Conservation (phyloP, 37 sponge, comb jelly and placozoan genomes). For the Agelas oroides region DNA sequence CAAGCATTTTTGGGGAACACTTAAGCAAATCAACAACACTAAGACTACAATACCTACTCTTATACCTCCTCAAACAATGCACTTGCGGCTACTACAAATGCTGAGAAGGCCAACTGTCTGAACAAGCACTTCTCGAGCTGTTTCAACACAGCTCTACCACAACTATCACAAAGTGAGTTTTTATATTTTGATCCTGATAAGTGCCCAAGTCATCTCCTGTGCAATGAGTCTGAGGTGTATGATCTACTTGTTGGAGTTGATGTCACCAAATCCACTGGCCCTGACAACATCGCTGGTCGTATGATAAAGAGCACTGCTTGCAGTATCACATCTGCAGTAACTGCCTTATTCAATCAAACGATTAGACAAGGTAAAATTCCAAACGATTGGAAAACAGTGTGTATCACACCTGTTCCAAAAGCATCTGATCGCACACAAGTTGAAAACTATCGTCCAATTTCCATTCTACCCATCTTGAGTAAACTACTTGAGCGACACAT, state of each 20-base stretch:
- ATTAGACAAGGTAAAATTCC: background rate
- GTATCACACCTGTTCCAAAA: slow-evolving; percentile 28
- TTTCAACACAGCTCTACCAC: no score
- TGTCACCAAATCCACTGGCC: background rate
- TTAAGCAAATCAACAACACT: no score
- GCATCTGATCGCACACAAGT: no score
- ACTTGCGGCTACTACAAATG: no score
- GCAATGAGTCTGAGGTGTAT: background rate
- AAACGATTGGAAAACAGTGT: background rate
- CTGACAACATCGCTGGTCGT: background rate
- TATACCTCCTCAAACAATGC: no score
- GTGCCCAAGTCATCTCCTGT: slow-evolving; percentile 12
- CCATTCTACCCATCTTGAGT: slow-evolving; percentile 15
- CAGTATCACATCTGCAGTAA: background rate
- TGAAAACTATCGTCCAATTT: slow-evolving; percentile 39
- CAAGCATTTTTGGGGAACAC: no score
- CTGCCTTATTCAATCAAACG: slow-evolving; percentile 5
- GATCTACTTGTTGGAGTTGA: background rate
- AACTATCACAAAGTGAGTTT: no score
- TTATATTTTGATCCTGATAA: background rate
- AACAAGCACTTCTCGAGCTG: no score
- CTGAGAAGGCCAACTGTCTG: no score
- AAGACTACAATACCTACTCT: no score
- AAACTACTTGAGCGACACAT: slow-evolving; percentile 16
- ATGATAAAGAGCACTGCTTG: slow-evolving; percentile 16